Evolutionary conservation across 1,140 invertebrate genomes (phyloP), one percentile per base, ranked within the genome.

Genomic region (Ceratina australensis): DNA sequence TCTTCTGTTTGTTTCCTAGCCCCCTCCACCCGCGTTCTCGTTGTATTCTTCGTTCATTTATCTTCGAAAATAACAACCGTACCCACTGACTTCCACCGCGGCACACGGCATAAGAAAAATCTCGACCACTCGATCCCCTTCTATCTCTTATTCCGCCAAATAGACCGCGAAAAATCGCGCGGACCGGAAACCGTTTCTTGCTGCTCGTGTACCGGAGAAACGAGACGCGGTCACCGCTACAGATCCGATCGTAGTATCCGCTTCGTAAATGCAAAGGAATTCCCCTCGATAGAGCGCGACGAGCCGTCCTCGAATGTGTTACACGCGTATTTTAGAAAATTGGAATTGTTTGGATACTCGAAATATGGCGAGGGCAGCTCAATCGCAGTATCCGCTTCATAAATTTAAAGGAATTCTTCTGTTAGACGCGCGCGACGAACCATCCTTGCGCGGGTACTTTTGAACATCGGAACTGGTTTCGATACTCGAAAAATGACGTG

Each of bases 11-110:
- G 71, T 28, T 56, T 47, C 63, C 66, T 18, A 24, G 28, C 56
- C 16, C 22, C 49, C 16, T n/a, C n/a, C n/a, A n/a, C n/a, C n/a
- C n/a, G n/a, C n/a, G n/a, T n/a, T n/a, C n/a, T 28, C 18, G 47
- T 78, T 59, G 24, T 76, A 79, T 69, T 67, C 82, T 65, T 76
- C 81, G 72, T 80, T 84, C 75, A 83, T 83, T 82, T 71, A 72
- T 79, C 76, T 68, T 79, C 72, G 54, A 24, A n/a, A 33, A 47
- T 59, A 67, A 68, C 67, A 64, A 68, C 71, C 78, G 74, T 61
- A 56, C 81, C 69, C 49, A 5, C 52, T 64, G 71, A 72, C 63
- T 74, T 72, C 77, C 71, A 24, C 12, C 33, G 24, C 26, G 47
- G 26, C 52, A 49, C 52, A 54, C 13, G 74, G 54, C 52, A 26